Evolutionary conservation across 1,140 invertebrate species (phyloP), one percentile per base, ranked within the genome.

Genomic region (Drosophila parabipectinata): DNA sequence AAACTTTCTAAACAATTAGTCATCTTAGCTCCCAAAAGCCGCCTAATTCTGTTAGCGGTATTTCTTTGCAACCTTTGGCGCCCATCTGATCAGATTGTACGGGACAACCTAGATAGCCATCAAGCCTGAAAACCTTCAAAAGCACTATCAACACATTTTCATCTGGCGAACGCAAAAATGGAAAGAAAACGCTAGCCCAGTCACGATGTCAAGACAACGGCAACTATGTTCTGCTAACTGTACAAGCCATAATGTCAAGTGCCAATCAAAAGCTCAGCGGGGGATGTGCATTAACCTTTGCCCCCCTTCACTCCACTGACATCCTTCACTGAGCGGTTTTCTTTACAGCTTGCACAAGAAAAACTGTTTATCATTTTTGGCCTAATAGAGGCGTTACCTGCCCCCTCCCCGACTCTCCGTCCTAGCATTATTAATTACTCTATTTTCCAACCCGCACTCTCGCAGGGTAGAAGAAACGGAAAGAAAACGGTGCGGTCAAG

Each of bases 331-430:
- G 7, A 18, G 8, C 14, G 44, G 41, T 57, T 51, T 62, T 67
- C 37, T 32, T 60, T 61, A 8, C 57, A n/a, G 37, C 51, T 63
- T 77, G 47, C 18, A 28, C 50, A 64, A 77, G 58, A 74, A 69
- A 87, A 87, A 88, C 75, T 79, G 83, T 79, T 88, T 88, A 88
- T 88, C 83, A 88, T 77, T 67, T 45, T 44, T 62, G 52, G 66
- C 37, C 82, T 88, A 87, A 87, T 87, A 87, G 78, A 87, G 82
- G 78, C 82, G 78, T 87, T 72, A 68, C 72, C 61, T 39, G 12
- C 14, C 41, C 62, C 57, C 18, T 18, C 71, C 56, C 64, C 52
- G 74, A 74, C 71, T 78, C 54, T 34, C 26, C 41, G 10, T 14
- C 12, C 0, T 10, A 34, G 41, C 47, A 66, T 88, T 77, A 88